Evolutionary conservation across 1,140 invertebrate genomes (phyloP).

Genomic region (Caligus rogercresseyi): DNA sequence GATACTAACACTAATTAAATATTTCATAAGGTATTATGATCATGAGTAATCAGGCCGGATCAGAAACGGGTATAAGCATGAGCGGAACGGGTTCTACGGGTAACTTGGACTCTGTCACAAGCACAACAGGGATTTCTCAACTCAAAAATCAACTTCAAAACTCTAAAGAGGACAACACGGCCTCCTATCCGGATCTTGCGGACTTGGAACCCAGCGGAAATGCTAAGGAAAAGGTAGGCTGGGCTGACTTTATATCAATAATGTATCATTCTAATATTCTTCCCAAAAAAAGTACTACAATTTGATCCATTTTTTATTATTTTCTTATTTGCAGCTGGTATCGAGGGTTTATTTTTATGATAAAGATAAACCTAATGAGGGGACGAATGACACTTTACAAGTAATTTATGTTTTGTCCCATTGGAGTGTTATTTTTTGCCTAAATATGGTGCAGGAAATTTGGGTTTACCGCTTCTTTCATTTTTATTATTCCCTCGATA

Average conservation of each 20-base stretch:
- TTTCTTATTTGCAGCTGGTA: background rate
- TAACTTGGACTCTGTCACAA: background rate
- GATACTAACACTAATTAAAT: background rate
- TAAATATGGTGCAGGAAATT: too few species aligned
- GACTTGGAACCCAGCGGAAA: background rate
- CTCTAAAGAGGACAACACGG: background rate
- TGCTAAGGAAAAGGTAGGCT: background rate
- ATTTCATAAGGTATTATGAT: background rate
- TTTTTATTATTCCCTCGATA: too few species aligned
- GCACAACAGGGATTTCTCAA: background rate
- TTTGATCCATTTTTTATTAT: background rate
- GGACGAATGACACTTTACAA: background rate
- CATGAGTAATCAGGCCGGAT: background rate
- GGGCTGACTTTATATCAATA: too few species aligned
- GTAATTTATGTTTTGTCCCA: background rate
- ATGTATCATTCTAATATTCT: too few species aligned
- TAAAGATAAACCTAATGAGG: background rate
- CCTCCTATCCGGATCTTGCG: background rate
- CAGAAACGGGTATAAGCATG: background rate
- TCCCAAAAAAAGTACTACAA: background rate
- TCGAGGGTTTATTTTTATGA: background rate
- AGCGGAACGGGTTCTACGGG: background rate
- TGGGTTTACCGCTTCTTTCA: too few species aligned
- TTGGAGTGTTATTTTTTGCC: too few species aligned
- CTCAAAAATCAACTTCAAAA: constrained; percentile 10